Base-by-base conservation (phyloP, 1,140 invertebrate genomes). In the Halictus rubicundus region DNA sequence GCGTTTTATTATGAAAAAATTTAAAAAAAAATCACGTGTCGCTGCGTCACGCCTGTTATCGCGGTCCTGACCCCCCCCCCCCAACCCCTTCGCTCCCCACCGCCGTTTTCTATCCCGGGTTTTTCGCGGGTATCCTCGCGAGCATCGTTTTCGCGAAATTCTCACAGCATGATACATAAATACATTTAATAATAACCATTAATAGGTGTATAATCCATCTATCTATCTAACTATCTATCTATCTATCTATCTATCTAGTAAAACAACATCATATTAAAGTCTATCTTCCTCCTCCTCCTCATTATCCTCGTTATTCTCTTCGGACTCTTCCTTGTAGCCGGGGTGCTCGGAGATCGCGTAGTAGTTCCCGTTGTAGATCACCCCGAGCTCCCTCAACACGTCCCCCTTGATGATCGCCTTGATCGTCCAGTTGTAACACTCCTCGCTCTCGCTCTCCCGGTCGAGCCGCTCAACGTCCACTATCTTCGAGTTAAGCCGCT, bases 331-430 rank as follows among this genome's bases (percentile, higher is more conserved):
- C 92, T 96, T 96, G 92, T 98, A 98, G 37, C 97, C 97, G 52
- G 97, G 97, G 93, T 98, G 97, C 92, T 98, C 97, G 85, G 97
- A 97, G 88, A 98, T 98, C 73, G 97, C 97, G 93, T 98, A 98
- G 93, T 98, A 99, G 93, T 98, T 98, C 57, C 97, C 97, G 94
- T 98, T 98, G 93, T 99, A 99, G 89, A 98, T 97, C 72, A 99
- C 97, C 60, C 98, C 98, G 64, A 98, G 94, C 92, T 98, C 97
- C 65, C 97, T 94, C 78, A 98, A 92, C 82, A 97, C 96, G 91
- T 98, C 97, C 63, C 97, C 97, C 63, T 97, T 94, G 85, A 98
- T 98, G 82, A 97, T 97, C 65, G 98, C 97, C 92, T 97, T 97
- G 93, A 98, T 97, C 89, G 97, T 98, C 97, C 97, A 98, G 92